Evolutionary conservation across 2,113 vertebrate species (phyloP).

Genomic region (Maccullochella peelii): DNA sequence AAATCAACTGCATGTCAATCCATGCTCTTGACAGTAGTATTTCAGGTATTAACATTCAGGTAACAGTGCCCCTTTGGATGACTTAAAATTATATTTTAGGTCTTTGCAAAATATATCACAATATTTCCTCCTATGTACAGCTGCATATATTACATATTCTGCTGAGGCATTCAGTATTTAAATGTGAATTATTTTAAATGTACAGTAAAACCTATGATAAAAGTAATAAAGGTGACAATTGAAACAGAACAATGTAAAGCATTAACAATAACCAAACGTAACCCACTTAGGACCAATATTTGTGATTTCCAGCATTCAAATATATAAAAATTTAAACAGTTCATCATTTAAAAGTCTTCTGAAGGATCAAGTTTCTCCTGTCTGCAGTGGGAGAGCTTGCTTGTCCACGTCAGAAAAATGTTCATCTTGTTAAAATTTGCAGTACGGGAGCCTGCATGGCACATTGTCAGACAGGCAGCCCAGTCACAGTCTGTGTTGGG

Average conservation of each 20-base stretch:
- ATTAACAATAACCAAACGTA: not conserved
- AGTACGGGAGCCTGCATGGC: not conserved
- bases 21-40: conserved; percentile 1
- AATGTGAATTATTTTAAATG: conserved; percentile 24
- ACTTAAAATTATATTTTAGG: conserved; percentile 20
- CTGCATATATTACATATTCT: conserved; percentile 52
- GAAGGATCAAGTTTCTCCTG: not conserved
- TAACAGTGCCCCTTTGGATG: conserved; percentile 12
- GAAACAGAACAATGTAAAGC: conserved; percentile 36
- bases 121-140: conserved; percentile 59
- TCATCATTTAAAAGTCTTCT: conserved; percentile 25
- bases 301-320: conserved; percentile 53
- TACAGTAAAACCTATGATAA: conserved; percentile 22
- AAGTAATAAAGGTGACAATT: conserved; percentile 13
- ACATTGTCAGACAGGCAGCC: conserved; percentile 26
- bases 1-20: not conserved
- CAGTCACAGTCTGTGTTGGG: conserved; percentile 2
- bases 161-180: conserved; percentile 1
- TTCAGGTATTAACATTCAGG: conserved; percentile 27
- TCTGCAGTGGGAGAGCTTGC: not conserved
- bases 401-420: conserved; percentile 25
- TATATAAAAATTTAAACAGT: conserved; percentile 17
- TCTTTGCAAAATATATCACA: conserved; percentile 47
- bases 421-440: conserved; percentile 35
- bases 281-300: conserved; percentile 4